A percentile compares a stretch with the other conserved stretches of the same genome.
These are phyloP conservation scores for Polypterus senegalus DNA, from an alignment of 2,113 vertebrate species.

Conservation along the genomic window DNA sequence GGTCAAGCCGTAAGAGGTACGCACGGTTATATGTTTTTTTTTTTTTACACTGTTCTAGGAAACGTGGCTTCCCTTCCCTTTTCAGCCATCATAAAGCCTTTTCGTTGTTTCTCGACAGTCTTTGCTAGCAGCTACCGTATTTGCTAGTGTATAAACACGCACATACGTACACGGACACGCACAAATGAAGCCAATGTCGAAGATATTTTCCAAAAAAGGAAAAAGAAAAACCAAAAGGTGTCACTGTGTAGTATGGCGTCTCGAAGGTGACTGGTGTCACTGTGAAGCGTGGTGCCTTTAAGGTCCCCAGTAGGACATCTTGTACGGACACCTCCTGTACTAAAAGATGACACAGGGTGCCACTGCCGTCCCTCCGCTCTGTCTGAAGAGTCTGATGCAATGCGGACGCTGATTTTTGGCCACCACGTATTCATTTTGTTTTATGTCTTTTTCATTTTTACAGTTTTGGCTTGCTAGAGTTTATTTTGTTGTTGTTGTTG, in stretches of 20 bases:
- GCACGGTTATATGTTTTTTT: slow-evolving; percentile 24
- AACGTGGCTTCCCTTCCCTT: slow-evolving; percentile 29
- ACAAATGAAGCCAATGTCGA: slow-evolving; percentile 32
- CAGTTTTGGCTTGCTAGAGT: slow-evolving; percentile 33
- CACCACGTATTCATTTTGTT: slow-evolving; percentile 9
- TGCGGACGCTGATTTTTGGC: slow-evolving; percentile 9
- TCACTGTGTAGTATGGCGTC: slow-evolving; percentile 51
- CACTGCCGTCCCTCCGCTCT: slow-evolving; percentile 1
- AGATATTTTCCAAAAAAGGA: slow-evolving; percentile 31
- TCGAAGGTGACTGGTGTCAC: slow-evolving; percentile 39
- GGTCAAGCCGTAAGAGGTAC: slow-evolving; percentile 9
- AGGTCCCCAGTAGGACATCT: too few species aligned
- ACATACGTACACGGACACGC: slow-evolving; percentile 26
- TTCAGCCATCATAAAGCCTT: slow-evolving; percentile 21
- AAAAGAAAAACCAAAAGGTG: slow-evolving; percentile 51
- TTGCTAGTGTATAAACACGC: slow-evolving; percentile 27
- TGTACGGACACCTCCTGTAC: slow-evolving; percentile 17
- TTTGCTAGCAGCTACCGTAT: slow-evolving; percentile 25
- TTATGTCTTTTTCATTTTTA: slow-evolving; percentile 24
- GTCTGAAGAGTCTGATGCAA: not conserved
- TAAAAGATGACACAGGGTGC: not conserved
- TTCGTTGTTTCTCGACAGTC: slow-evolving; percentile 28
- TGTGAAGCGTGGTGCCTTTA: slow-evolving; percentile 19
- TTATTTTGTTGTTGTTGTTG: slow-evolving; percentile 24
- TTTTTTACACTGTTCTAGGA: slow-evolving; percentile 25